Base-by-base conservation (phyloP, 2,888 invertebrate species). In the Stenodera caucasica region DNA sequence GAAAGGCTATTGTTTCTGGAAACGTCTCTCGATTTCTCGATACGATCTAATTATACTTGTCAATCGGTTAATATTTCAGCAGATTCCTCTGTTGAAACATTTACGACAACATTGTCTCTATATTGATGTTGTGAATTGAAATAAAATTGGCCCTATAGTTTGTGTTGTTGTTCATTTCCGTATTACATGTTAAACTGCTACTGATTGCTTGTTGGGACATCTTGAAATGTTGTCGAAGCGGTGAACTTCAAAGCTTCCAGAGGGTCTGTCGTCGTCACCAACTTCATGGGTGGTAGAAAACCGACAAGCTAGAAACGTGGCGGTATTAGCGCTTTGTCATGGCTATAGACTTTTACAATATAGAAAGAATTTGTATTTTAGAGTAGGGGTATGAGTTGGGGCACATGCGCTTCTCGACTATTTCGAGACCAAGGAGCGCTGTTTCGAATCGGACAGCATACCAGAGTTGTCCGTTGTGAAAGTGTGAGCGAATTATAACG, bases 281-380 rank as follows among this genome's bases (percentile, higher is more conserved):
- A 72, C 82, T 74, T 80, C 79, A 81, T 82, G 82, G 82, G 82
- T 82, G 82, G 82, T 78, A 80, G 76, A n/a, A 71, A 78, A 77
- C 78, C 78, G 81, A 80, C 79, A 77, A 69, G 75, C 75, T 72
- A 76, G 77, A 79, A 78, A 80, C 78, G 80, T 77, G 79, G 79
- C 75, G 77, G 80, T 75, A 80, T 81, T 81, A 80, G 75, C 79
- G 80, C 81, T 81, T 79, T 80, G 81, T 81, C 81, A 80, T 78
- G 45, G 77, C 75, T 68, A 73, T 55, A n/a, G 67, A 67, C 62
- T 60, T 59, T 63, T n/a, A n/a, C 60, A 53, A 51, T 51, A 66
- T 65, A 63, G 53, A n/a, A n/a, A 58, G 59, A 61, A 55, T 65
- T 59, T 60, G 68, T 58, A 58, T 37, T 8, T 51, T 11, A 56